Percentiles rank a stretch among this genome's conserved stretches.
Evolutionary conservation across 2,888 invertebrate genomes (phyloP).

Genomic region (Drosophila tanythrix): DNA sequence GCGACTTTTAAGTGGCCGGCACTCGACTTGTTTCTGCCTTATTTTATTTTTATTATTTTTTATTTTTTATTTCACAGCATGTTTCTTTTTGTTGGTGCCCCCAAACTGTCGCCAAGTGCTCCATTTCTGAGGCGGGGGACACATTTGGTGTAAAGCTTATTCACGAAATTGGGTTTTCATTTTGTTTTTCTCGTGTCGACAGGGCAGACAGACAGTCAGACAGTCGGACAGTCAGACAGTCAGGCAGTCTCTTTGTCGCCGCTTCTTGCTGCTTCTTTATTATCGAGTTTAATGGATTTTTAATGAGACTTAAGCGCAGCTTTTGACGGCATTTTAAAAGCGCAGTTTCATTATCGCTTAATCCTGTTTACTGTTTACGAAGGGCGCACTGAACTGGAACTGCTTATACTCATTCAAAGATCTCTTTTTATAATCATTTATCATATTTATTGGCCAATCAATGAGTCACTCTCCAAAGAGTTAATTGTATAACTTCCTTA

Average conservation of each 20-base stretch:
- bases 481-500: not conserved
- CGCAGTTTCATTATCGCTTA: slow-evolving; percentile 71
- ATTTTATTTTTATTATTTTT: slow-evolving; percentile 10
- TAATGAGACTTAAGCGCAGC: slow-evolving; percentile 73
- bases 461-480: not conserved
- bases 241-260: not conserved
- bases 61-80: slow-evolving; percentile 20
- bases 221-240: not conserved
- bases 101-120: slow-evolving; percentile 75
- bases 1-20: slow-evolving; percentile 74
- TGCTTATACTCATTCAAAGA: slow-evolving; percentile 1
- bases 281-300: slow-evolving; percentile 76
- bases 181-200: slow-evolving; percentile 22
- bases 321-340: slow-evolving; percentile 72
- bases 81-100: slow-evolving; percentile 10
- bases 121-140: slow-evolving; percentile 51
- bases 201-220: not conserved
- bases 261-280: slow-evolving; percentile 29
- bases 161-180: slow-evolving; percentile 64
- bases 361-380: slow-evolving; percentile 62
- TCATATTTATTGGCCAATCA: not conserved
- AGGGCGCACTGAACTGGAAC: slow-evolving; percentile 25
- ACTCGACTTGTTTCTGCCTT: slow-evolving; percentile 41
- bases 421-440: not conserved
- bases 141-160: slow-evolving; percentile 69